Conservation (phyloP, 2,888 invertebrate genomes). For the Rhagonycha fulva region DNA sequence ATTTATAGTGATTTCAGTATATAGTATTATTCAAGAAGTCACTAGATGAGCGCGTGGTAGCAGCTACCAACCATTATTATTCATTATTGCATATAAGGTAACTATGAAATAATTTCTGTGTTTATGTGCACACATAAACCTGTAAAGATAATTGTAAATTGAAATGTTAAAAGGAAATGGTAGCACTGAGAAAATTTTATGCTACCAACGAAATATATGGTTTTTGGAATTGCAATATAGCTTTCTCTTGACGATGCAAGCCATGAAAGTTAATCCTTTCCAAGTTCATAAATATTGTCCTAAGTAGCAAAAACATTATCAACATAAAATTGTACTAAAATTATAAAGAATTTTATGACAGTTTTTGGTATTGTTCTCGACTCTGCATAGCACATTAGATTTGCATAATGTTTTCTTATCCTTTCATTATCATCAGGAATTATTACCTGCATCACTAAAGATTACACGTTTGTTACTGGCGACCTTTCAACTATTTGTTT, state of each 20-base stretch:
- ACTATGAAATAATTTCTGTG: constrained; percentile 5
- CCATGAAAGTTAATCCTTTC: not conserved
- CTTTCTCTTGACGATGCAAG: not conserved
- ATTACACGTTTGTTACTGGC: constrained; percentile 6
- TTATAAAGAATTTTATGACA: constrained; percentile 22
- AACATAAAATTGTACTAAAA: constrained; percentile 24
- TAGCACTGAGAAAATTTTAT: no score
- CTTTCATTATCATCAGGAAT: constrained; percentile 31
- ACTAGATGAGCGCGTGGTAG: constrained; percentile 14
- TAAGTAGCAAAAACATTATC: not conserved
- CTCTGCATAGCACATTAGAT: constrained; percentile 13
- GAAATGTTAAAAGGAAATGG: not conserved
- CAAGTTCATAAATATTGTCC: not conserved
- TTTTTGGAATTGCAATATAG: not conserved
- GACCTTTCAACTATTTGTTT: constrained; percentile 20
- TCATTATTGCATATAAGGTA: constrained; percentile 6
- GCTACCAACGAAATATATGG: no score
- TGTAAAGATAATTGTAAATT: not conserved
- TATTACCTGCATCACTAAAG: constrained; percentile 19
- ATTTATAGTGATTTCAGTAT: not conserved
- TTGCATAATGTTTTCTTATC: constrained; percentile 28
- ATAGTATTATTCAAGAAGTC: not conserved
- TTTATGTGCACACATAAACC: not conserved
- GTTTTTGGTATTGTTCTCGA: constrained; percentile 21
- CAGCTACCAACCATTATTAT: constrained; percentile 19